These are phyloP conservation scores for Sebastes minor DNA, from an alignment of 2,797 vertebrate species.

Conservation along the genomic window DNA sequence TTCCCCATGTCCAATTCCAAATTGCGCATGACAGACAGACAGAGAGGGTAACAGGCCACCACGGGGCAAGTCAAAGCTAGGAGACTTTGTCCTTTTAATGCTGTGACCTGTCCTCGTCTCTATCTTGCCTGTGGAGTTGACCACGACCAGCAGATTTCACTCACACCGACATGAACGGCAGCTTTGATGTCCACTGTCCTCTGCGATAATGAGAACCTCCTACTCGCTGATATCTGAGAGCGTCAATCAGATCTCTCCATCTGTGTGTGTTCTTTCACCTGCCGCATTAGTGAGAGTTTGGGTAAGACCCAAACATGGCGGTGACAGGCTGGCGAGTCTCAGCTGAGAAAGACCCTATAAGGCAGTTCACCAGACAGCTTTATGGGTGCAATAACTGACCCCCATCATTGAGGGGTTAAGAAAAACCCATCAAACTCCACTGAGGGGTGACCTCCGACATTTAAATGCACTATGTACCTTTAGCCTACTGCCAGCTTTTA, in stretches of 20 bases:
- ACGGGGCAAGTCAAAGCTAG: conserved; percentile 38
- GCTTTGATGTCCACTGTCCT: conserved; percentile 23
- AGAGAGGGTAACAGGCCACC: conserved; percentile 7
- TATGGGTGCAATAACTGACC: conserved; percentile 57
- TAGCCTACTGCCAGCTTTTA: conserved; percentile 23
- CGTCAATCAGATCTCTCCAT: conserved; percentile 17
- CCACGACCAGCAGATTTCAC: conserved; percentile 33
- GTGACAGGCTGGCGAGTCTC: conserved; percentile 45
- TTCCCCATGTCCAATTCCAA: conserved; percentile 9
- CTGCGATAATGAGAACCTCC: not conserved
- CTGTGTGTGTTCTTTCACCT: conserved; percentile 7
- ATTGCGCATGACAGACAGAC: conserved; percentile 1
- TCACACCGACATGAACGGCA: conserved; percentile 6
- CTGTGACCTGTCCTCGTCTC: conserved; percentile 50
- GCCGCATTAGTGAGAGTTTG: conserved; percentile 44
- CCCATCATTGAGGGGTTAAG: conserved; percentile 48
- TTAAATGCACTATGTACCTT: not conserved
- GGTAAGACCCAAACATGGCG: conserved; percentile 67
- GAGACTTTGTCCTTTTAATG: conserved; percentile 57
- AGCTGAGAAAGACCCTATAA: conserved; percentile 71
- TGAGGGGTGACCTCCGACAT: conserved; percentile 29
- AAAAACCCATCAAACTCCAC: conserved; percentile 51
- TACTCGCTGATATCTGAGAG: not conserved
- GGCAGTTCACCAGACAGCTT: conserved; percentile 63
- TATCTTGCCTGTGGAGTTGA: conserved; percentile 33